Conservation (phyloP, 1,140 invertebrate genomes). For the Cyphomyrmex costatus region DNA sequence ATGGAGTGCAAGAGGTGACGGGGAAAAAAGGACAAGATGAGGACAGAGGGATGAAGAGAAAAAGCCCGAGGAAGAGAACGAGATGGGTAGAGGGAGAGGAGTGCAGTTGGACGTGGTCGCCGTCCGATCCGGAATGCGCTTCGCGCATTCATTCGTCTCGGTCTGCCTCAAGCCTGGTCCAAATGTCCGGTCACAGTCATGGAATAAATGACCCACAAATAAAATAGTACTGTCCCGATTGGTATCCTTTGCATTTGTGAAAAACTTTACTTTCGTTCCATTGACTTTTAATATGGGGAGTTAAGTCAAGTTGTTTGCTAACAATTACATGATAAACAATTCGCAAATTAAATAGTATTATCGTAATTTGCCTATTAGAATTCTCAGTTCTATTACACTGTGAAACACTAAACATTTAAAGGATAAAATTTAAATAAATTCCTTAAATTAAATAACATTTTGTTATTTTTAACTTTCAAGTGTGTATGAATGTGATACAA, state of each 20-base stretch:
- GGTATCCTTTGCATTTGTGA: conserved; percentile 82
- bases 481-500: too few species aligned
- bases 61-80: conserved; percentile 50
- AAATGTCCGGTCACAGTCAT: conserved; percentile 77
- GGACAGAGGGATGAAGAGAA: conserved; percentile 48
- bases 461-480: too few species aligned
- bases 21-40: conserved; percentile 33
- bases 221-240: conserved; percentile 83
- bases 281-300: neutral
- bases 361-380: neutral
- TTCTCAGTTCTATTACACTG: neutral
- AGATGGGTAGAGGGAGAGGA: conserved; percentile 47
- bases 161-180: conserved; percentile 75
- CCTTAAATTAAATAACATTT: too few species aligned
- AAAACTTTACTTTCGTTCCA: neutral
- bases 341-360: neutral
- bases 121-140: conserved; percentile 83
- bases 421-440: too few species aligned
- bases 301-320: neutral
- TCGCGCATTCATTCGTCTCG: conserved; percentile 79
- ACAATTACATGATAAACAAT: neutral
- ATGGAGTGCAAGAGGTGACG: conserved; percentile 59
- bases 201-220: conserved; percentile 85
- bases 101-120: conserved; percentile 79
- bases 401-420: too few species aligned